Evolutionary conservation across 2,888 invertebrate genomes (phyloP).

Genomic region (Sarcophaga rosellei): DNA sequence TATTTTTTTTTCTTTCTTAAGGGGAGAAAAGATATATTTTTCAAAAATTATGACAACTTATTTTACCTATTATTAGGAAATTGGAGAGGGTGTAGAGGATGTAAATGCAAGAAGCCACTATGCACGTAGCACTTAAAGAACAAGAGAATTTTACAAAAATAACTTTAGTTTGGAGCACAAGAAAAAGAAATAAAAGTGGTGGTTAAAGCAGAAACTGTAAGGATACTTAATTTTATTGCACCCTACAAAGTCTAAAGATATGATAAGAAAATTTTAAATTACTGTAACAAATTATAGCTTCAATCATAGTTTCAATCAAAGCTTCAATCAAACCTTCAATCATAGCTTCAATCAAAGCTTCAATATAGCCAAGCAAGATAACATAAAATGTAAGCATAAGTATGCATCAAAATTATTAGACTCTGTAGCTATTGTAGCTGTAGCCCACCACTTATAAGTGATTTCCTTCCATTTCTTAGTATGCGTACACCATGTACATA

Average conservation of each 20-base stretch:
- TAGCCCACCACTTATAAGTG: not conserved
- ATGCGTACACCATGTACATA: not conserved
- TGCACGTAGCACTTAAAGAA: slow-evolving; percentile 55
- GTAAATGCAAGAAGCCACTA: slow-evolving; percentile 20
- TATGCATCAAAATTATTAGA: too few relatives aligned
- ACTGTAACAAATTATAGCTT: too few relatives aligned
- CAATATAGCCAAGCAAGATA: too few relatives aligned
- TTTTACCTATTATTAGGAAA: slow-evolving; percentile 53
- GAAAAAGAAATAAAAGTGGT: not conserved
- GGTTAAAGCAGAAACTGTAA: not conserved
- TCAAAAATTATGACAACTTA: slow-evolving; percentile 58
- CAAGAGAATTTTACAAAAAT: slow-evolving; percentile 35
- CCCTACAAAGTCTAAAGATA: not conserved
- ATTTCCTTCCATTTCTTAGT: not conserved
- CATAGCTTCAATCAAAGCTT: too few relatives aligned
- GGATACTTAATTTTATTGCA: not conserved
- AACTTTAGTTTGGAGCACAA: slow-evolving; percentile 42
- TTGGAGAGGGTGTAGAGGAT: not conserved
- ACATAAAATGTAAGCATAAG: too few relatives aligned
- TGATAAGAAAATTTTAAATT: too few relatives aligned
- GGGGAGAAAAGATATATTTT: slow-evolving; percentile 30
- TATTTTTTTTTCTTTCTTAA: slow-evolving; percentile 7
- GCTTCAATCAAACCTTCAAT: too few relatives aligned
- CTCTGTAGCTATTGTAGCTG: too few relatives aligned
- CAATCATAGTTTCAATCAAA: too few relatives aligned